phyloP scores from a whole-genome alignment of 2,888 invertebrate genomes.

The Embidobia sp. region DNA sequence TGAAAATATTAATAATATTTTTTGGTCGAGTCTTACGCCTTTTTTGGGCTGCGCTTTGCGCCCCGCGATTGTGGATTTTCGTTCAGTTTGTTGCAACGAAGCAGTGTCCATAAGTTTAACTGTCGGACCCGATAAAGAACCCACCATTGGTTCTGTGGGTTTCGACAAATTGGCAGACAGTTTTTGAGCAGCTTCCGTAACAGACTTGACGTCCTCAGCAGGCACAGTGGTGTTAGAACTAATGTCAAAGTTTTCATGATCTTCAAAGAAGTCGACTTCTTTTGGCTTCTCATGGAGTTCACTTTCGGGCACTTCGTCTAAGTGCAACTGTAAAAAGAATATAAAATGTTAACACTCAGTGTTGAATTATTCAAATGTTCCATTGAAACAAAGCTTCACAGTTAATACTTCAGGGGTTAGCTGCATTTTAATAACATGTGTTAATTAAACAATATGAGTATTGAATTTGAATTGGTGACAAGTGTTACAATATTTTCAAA shows the following conservation, averaged over 20 bases:
- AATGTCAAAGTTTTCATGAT: slow-evolving; percentile 84
- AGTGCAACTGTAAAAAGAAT: slow-evolving; percentile 85
- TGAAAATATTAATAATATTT: too few species aligned
- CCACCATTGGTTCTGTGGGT: slow-evolving; percentile 59
- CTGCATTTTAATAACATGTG: neutral
- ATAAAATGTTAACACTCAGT: neutral
- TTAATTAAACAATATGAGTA: neutral
- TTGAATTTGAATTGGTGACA: neutral
- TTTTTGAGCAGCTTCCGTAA: slow-evolving; percentile 38
- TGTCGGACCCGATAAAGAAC: slow-evolving; percentile 72
- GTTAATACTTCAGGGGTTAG: too few species aligned
- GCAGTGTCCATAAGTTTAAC: slow-evolving; percentile 74
- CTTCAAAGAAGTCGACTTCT: slow-evolving; percentile 96
- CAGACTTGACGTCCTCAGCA: slow-evolving; percentile 53
- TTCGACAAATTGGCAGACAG: slow-evolving; percentile 28
- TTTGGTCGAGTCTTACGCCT: too few species aligned
- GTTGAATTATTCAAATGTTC: neutral
- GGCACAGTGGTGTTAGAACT: slow-evolving; percentile 67
- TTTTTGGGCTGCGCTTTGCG: slow-evolving; percentile 88
- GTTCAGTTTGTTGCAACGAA: slow-evolving; percentile 71
- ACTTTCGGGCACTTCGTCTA: slow-evolving; percentile 86
- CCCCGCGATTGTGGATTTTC: slow-evolving; percentile 88
- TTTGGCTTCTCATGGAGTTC: slow-evolving; percentile 84
- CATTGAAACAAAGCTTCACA: neutral
- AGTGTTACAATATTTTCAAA: too few species aligned